Evolutionary conservation across 2,797 vertebrate genomes (phyloP), one percentile per base, ranked within the genome.

Genomic region (Pteronotus mesoamericanus): DNA sequence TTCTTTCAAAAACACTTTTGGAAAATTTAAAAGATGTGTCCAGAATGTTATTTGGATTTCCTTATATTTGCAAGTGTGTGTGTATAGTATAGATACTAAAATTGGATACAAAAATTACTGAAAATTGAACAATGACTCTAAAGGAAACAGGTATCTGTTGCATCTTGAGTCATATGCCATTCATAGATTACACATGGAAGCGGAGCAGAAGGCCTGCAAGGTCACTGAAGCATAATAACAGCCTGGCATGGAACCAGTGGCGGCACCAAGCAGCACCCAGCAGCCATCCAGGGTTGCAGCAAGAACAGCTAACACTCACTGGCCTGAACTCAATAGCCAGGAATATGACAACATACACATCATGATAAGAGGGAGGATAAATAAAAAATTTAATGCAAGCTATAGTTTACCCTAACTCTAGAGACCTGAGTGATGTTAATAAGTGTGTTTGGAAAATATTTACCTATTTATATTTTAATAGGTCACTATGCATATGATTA

Each of bases 381-480:
- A 44, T 78, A 2, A 66, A 44, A 34, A 5, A 34, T 71, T 84
- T 79, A 7, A 6, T 74, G 44, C 12, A 79, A 69, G 6, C 5
- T 59, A 1, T 18, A 61, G 24, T 32, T 6, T 10, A 61, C 19
- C 11, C 80, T 15, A 68, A 22, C 2, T 79, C 2, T 9, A 29
- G 42, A 61, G 9, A 48, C 9, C 12, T 44, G 6, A 48, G 3
- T 83, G 55, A 26, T 61, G 53, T 55, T 51, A 75, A 44, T 34
- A 44, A n/a, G 37, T 74, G 6, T 5, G 34, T 91, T 32, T 69
- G 5, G 18, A 96, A 83, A 59, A 26, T 34, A 59, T 37, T 51
- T 32, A 66, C 44, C 53, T 71, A 61, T 51, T 88, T 93, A 57
- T 53, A 44, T 89, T n/a, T 85, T 77, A 66, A 44, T 91, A 82